Evolutionary conservation across 1,140 invertebrate species (phyloP).

Genomic region (Neotoxoptera formosana): DNA sequence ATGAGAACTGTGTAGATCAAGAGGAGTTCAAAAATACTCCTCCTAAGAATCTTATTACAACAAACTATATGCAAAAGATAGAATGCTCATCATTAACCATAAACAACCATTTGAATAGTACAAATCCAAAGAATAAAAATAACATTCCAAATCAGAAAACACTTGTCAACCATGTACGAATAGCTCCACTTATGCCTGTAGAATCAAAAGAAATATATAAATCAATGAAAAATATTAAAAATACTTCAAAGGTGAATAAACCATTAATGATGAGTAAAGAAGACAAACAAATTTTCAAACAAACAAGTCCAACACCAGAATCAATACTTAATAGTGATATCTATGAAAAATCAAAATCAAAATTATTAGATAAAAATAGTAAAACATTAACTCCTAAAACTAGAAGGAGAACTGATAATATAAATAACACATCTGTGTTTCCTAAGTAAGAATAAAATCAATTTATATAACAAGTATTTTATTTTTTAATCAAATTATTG

Average conservation of each 20-base stretch:
- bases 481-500: not conserved
- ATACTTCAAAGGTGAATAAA: conserved; percentile 2
- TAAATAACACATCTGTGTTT: not conserved
- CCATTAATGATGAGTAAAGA: not conserved
- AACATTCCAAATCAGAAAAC: conserved; percentile 21
- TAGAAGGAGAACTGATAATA: not conserved
- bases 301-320: not conserved
- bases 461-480: not conserved
- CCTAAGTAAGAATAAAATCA: not conserved
- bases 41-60: not conserved
- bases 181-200: not conserved
- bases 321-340: not conserved
- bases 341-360: not conserved
- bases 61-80: not conserved
- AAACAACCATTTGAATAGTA: not conserved
- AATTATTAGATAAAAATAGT: not conserved
- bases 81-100: not conserved
- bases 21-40: not conserved
- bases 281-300: not conserved
- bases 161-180: not conserved
- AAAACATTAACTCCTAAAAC: not conserved
- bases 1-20: not conserved
- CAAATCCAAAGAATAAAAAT: not conserved
- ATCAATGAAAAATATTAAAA: not conserved
- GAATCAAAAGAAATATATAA: conserved; percentile 1